Conservation (phyloP, 2,888 invertebrate genomes). For the Agrotis clavis region DNA sequence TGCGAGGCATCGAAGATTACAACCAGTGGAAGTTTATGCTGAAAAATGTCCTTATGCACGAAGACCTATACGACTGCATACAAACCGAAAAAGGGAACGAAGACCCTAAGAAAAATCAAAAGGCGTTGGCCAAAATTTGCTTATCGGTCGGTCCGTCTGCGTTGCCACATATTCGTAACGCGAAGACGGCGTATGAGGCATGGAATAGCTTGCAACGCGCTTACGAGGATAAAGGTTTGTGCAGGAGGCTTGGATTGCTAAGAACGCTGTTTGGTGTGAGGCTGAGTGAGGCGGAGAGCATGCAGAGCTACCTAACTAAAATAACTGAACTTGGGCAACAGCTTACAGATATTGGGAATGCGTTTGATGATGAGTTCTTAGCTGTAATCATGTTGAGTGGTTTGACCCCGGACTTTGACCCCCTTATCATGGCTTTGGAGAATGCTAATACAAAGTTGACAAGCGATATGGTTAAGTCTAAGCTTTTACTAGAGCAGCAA, state of each 20-base stretch:
- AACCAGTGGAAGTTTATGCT: slow-evolving; percentile 4
- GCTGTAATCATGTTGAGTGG: slow-evolving; percentile 10
- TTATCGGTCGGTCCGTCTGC: background rate
- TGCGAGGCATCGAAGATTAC: background rate
- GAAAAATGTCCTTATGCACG: slow-evolving; percentile 1
- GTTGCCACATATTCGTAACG: slow-evolving; percentile 5
- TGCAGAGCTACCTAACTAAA: slow-evolving; percentile 5
- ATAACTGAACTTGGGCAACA: slow-evolving; percentile 8
- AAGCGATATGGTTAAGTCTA: slow-evolving; percentile 5
- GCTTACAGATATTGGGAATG: slow-evolving; percentile 8
- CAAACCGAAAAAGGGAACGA: slow-evolving; percentile 4
- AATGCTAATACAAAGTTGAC: slow-evolving; percentile 4
- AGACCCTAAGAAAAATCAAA: slow-evolving; percentile 8
- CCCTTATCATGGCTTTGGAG: slow-evolving; percentile 10
- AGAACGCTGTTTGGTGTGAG: slow-evolving; percentile 4
- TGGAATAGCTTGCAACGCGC: slow-evolving; percentile 6
- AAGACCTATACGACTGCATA: slow-evolving; percentile 8
- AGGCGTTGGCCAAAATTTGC: slow-evolving; percentile 4
- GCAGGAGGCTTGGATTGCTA: background rate
- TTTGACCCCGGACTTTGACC: slow-evolving; percentile 4
- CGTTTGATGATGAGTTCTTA: slow-evolving; percentile 1
- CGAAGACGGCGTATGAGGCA: slow-evolving; percentile 9
- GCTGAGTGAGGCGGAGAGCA: background rate
- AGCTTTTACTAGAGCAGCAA: slow-evolving; percentile 2
- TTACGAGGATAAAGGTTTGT: slow-evolving; percentile 1